Evolutionary conservation across 2,797 vertebrate genomes (phyloP), one percentile per base, ranked within the genome.

Genomic region (Pangasius macronema): DNA sequence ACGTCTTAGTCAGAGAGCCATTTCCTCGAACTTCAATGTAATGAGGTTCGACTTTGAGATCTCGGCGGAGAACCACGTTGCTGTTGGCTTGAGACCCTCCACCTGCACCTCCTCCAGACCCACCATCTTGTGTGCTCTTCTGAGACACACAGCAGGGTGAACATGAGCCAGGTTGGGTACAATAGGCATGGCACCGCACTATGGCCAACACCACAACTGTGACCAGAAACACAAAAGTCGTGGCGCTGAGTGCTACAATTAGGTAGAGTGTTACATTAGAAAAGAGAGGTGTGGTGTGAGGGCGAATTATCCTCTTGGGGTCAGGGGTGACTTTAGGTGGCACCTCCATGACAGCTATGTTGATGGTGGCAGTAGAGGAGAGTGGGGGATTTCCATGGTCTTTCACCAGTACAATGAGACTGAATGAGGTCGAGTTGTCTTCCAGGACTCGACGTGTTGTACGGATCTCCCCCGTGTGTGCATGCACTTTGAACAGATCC

Each of bases 21-120:
- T 99, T 99, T 77, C 98, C 98, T 67, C 98, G 95, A 91, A 99
- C 98, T 91, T 99, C 98, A 46, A 99, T 99, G 92, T 99, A 99
- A 92, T 99, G 97, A 85, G 98, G 98, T 92, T 99, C 98, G 14
- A 97, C 98, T 95, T 99, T 98, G 80, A 98, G 96, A 93, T 98
- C 97, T 0, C 96, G 95, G 0, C 97, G 96, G 79, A 98, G 95
- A 39, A 98, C 96, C 68, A 98, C 97, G 27, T 97, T 98, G 93
- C 97, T 97, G 91, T 98, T 98, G 86, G 97, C 96, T 92, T 98
- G 98, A 88, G 95, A 96, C 1, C 92, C 92, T 1, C 92, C 91
- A 0, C 76, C 84, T 27, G 77, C 92, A 1, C 91, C 92, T 0
- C 86, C 95, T 27, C 94, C 95, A 84, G 91, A 91, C 89, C 95